A percentile compares a stretch with the other conserved stretches of the same genome.
phyloP scores from a whole-genome alignment of 2,113 vertebrate species.

The Argyrosomus japonicus region DNA sequence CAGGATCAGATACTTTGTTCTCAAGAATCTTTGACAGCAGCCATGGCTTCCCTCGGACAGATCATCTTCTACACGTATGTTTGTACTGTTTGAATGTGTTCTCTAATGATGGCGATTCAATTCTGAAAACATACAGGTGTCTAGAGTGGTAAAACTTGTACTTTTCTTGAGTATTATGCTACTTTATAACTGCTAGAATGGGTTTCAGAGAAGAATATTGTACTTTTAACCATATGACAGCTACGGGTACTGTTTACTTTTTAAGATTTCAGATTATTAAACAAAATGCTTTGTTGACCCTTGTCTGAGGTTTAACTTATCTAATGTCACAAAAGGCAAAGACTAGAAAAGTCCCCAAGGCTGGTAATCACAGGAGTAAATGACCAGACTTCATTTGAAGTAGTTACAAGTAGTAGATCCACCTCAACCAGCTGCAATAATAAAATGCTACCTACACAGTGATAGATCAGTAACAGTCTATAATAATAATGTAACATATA shows the following conservation, averaged over 20 bases:
- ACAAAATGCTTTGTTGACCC: not conserved
- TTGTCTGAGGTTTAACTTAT: too few species aligned
- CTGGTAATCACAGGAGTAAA: too few species aligned
- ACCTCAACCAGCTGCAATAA: not conserved
- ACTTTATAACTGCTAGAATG: not conserved
- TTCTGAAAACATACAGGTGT: not conserved
- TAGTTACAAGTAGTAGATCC: not conserved
- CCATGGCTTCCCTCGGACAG: conserved; percentile 62
- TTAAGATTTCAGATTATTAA: not conserved
- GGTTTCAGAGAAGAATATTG: not conserved
- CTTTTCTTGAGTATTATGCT: not conserved
- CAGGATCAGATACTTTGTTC: not conserved
- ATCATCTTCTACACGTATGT: conserved; percentile 72
- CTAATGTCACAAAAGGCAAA: too few species aligned
- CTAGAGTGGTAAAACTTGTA: not conserved
- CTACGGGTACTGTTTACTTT: not conserved
- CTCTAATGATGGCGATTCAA: not conserved
- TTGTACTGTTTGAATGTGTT: not conserved
- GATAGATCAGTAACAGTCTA: too few species aligned
- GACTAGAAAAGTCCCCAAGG: too few species aligned
- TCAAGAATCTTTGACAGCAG: not conserved
- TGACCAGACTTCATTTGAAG: not conserved
- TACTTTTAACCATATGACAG: not conserved
- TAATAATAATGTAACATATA: too few species aligned
- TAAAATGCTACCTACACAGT: not conserved